These are phyloP conservation scores for Lindbergichthys nudifrons DNA, from an alignment of 2,797 vertebrate species.

Conservation along the genomic window DNA sequence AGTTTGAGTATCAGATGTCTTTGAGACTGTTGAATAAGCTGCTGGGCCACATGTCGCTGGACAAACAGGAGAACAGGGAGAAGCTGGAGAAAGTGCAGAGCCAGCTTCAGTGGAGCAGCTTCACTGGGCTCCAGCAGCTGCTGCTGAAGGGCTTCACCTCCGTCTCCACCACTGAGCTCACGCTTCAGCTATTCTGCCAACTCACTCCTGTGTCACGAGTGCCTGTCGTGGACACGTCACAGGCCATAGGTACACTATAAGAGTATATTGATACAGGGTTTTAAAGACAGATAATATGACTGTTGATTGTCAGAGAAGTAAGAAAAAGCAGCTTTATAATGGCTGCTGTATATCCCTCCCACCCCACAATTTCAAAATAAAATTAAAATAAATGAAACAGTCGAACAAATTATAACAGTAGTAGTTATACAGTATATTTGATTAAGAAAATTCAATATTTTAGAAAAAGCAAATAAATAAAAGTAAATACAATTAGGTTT, in stretches of 20 bases:
- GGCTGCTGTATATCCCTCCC: too few species aligned
- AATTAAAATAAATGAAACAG: too few species aligned
- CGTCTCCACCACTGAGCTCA: constrained; percentile 93
- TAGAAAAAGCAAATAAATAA: too few species aligned
- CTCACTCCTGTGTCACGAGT: constrained; percentile 94
- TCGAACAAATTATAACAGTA: too few species aligned
- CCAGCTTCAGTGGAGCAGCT: constrained; percentile 95
- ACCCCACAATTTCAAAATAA: too few species aligned
- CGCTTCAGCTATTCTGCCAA: constrained; percentile 94
- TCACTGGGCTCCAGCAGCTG: constrained; percentile 94
- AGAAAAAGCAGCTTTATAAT: too few species aligned
- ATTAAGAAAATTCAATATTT: too few species aligned
- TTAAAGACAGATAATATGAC: background rate
- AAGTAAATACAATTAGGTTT: too few species aligned
- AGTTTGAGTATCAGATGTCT: constrained; percentile 98
- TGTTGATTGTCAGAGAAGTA: background rate
- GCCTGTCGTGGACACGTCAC: constrained; percentile 95
- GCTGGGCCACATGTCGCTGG: constrained; percentile 90
- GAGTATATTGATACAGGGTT: background rate
- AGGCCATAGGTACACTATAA: constrained; percentile 89
- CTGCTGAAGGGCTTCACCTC: constrained; percentile 98
- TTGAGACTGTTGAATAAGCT: constrained; percentile 92
- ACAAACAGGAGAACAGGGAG: constrained; percentile 94
- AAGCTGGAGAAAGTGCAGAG: constrained; percentile 95
- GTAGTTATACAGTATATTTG: too few species aligned